A percentile compares a stretch with the other conserved stretches of the same genome.
phyloP scores from a whole-genome alignment of 2,888 invertebrate species.

The Atethmia centrago region DNA sequence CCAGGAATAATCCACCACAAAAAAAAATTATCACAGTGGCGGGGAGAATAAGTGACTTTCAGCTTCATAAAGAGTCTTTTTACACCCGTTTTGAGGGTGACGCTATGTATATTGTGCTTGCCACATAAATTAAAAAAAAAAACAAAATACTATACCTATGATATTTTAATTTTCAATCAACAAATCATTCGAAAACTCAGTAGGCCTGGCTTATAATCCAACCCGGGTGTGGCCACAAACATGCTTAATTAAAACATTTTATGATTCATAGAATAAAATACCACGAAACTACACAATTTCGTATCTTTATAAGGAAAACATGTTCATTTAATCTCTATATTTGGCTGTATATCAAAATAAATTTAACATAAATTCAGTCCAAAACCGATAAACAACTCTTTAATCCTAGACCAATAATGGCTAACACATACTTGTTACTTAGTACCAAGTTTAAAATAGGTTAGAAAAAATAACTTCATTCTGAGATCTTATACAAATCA shows the following conservation, averaged over 20 bases:
- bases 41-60: too few species aligned
- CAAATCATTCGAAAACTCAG: neutral
- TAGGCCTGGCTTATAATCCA: too few species aligned
- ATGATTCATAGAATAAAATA: neutral
- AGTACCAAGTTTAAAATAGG: conserved; percentile 4
- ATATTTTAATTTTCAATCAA: neutral
- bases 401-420: conserved; percentile 23
- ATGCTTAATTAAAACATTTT: neutral
- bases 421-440: conserved; percentile 9
- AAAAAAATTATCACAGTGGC: too few species aligned
- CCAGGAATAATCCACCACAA: too few species aligned
- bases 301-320: neutral
- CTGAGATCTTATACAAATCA: conserved; percentile 6
- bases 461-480: conserved; percentile 21
- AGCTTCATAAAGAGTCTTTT: too few species aligned
- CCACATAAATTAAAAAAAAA: neutral
- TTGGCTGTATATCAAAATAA: neutral
- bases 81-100: neutral
- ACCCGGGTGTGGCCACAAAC: neutral
- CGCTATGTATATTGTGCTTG: neutral
- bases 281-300: neutral
- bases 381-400: neutral
- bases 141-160: neutral
- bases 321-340: neutral
- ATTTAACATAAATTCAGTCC: neutral